Evolutionary conservation across 2,113 vertebrate species (phyloP).

Genomic region (Sisor rabdophorus): DNA sequence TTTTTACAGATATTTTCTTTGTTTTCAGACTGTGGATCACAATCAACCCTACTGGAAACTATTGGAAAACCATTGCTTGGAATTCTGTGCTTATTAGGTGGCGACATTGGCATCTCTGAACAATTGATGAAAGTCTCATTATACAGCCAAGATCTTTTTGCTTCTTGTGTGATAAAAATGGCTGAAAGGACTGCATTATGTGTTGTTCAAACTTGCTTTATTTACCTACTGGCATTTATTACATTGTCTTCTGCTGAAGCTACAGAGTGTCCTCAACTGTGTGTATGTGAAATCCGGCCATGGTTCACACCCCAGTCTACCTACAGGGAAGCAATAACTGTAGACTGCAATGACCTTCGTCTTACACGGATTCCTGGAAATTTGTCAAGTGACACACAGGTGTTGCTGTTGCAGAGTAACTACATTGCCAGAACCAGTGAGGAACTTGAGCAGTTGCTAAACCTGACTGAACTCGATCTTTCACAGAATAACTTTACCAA

Average conservation of each 20-base stretch:
- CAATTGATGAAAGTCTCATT: conserved; percentile 61
- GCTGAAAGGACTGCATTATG: conserved; percentile 64
- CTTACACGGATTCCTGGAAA: conserved; percentile 91
- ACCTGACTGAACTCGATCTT: conserved; percentile 92
- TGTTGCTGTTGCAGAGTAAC: conserved; percentile 95
- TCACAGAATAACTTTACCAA: conserved; percentile 96
- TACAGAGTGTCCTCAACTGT: conserved; percentile 90
- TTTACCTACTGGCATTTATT: conserved; percentile 69
- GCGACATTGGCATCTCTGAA: conserved; percentile 48
- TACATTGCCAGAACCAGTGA: conserved; percentile 87
- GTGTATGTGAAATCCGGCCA: conserved; percentile 92
- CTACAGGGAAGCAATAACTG: conserved; percentile 92
- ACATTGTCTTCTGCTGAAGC: conserved; percentile 72
- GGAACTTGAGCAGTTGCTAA: conserved; percentile 90
- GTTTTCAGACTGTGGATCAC: conserved; percentile 52
- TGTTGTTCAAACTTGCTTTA: conserved; percentile 65
- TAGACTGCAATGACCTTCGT: conserved; percentile 96
- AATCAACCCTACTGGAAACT: conserved; percentile 21
- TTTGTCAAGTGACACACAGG: conserved; percentile 93
- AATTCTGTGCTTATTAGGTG: conserved; percentile 20
- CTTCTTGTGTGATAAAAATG: conserved; percentile 67
- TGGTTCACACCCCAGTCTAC: conserved; percentile 99
- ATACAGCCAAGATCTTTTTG: conserved; percentile 48
- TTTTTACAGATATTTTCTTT: conserved; percentile 46
- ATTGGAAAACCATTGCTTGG: conserved; percentile 15